phyloP scores from a whole-genome alignment of 2,113 vertebrate species.

The Micronisus gabar region DNA sequence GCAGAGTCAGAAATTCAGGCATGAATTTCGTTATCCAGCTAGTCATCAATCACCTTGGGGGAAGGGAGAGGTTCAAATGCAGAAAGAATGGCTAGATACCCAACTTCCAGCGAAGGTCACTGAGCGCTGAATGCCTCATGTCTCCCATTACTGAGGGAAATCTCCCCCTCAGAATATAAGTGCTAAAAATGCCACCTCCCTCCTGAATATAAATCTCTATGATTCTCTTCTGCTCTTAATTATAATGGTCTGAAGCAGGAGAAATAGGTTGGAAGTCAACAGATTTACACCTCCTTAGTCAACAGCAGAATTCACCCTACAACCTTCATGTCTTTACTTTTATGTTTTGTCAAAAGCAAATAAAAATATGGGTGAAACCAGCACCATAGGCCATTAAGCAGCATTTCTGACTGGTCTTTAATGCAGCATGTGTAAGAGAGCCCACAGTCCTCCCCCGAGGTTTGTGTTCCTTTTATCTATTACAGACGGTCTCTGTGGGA shows the following conservation, averaged over 20 bases:
- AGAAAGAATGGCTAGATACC: background rate
- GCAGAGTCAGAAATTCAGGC: background rate
- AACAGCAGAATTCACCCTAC: background rate
- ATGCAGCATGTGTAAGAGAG: background rate
- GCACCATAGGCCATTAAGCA: background rate
- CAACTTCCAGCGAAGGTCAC: slow-evolving; percentile 17
- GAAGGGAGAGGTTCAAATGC: background rate
- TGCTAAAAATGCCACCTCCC: background rate
- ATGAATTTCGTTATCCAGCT: background rate
- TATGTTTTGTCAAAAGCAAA: slow-evolving; percentile 9
- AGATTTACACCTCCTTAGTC: background rate
- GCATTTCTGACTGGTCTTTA: background rate
- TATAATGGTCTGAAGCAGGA: background rate
- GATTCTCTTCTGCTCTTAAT: slow-evolving; percentile 7
- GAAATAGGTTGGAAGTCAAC: background rate
- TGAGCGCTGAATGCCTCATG: background rate
- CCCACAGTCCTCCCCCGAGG: background rate
- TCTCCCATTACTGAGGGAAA: background rate
- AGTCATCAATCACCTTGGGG: background rate
- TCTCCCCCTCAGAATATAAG: slow-evolving; percentile 35
- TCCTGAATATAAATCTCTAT: slow-evolving; percentile 39
- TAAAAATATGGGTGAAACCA: background rate
- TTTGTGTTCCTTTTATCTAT: background rate
- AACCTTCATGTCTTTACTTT: background rate
- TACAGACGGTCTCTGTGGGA: background rate